Evolutionary conservation across 1,140 invertebrate genomes (phyloP), one percentile per base, ranked within the genome.

Genomic region (Bombus affinis): DNA sequence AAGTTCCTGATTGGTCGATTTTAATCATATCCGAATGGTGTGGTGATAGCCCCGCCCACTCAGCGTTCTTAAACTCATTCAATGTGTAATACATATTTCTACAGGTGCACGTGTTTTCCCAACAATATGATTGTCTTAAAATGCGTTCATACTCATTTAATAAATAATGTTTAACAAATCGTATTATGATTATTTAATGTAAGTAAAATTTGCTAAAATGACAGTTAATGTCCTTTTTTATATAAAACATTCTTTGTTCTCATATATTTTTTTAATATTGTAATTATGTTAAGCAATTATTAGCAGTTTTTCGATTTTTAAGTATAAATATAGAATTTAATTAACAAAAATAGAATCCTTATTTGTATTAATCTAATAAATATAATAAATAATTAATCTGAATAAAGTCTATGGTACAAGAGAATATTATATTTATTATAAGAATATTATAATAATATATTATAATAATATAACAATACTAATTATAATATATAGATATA

Each of bases 41-140:
- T 90, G 86, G 88, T 90, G 66, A 83, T 81, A 15, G 76, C 86
- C 84, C 88, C 89, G 86, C 89, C 89, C 71, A 86, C 25, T 68
- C 5, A 68, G 77, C 3, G 78, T 81, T 85, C 78, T 73, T 42
- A 85, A 81, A 85, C 78, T 81, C 78, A 84, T 84, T 84, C 76
- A 71, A 78, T 71, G 39, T 35, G 37, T 42, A 37, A 59, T 78
- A 62, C 28, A n/a, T 62, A 44, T 4, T 68, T 1, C 18, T 10
- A 13, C 57, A 35, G 32, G 37, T 65, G 25, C 39, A 74, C 57
- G 39, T 81, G n/a, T 44, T 28, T 74, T 37, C 12, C 22, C 28
- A 8, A n/a, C 66, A 70, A 70, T 59, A n/a, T 15, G 47, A 57
- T 1, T 28, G 10, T 5, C n/a, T 44, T 28, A 13, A 25, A 37